Evolutionary conservation across 2,113 vertebrate genomes (phyloP), one percentile per base, ranked within the genome.

Genomic region (Clarias batrachus): DNA sequence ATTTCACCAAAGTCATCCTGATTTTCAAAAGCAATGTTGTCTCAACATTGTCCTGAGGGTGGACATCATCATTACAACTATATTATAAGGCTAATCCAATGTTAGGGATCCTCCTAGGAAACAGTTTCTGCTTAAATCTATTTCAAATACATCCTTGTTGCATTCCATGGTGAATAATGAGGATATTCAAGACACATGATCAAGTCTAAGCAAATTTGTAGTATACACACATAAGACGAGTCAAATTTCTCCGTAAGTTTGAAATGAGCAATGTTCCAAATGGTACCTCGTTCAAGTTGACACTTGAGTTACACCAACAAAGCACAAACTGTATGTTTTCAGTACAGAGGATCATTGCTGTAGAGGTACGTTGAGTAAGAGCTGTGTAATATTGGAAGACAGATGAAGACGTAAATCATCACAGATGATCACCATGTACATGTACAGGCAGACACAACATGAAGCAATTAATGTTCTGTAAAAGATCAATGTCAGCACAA

Each of bases 201-300:
- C 76, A 79, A 30, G 76, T 33, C 16, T 79, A 57, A 30, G 76
- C 76, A 79, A 27, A n/a, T 78, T 77, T n/a, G 19, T 78, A 17
- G 25, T 52, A 21, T 52, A 59, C 54, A 19, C 54, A 57, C n/a
- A 21, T 19, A 11, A 30, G 30, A 56, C 13, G 7, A 79, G 76
- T 16, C 25, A 77, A 56, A 27, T 78, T 57, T 30, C 52, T 57
- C 12, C 25, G 2, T 21, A 70, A 6, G 66, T n/a, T 77, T n/a
- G n/a, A 8, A 78, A 78, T 19, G n/a, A 78, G 52, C 1, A 11
- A 56, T 56, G 11, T 27, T 77, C 25, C 48, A 77, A 77, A 56
- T 77, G 25, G 5, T 14, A 56, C 25, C 0, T 56, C 4, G 5
- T 77, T 77, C 23, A 76, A 52, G 3, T 76, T 12, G 10, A 6